Evolutionary conservation across 53 echinoderm and acorn worm species (phyloP), one percentile per base, ranked within the genome.

Genomic region (Holothuria scabra): DNA sequence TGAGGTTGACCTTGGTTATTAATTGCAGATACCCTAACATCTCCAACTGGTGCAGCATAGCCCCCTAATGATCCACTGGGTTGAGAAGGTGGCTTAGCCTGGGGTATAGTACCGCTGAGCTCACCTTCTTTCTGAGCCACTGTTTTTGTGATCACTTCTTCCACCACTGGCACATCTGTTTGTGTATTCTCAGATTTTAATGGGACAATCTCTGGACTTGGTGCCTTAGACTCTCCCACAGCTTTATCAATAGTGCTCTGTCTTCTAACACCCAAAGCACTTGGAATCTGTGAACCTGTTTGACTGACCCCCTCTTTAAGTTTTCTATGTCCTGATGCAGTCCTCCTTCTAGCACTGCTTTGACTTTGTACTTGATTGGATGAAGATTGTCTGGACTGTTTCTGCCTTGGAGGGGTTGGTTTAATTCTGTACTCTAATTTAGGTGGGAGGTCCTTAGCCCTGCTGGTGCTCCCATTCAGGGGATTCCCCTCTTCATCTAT

Each of bases 351-450:
- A 18, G 26, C 30, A 64, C 71, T 38, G 82, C 74, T 62, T 91
- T 87, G 29, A 84, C 28, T 5, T 24, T 23, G 57, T 72, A 79
- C 48, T 78, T 69, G 46, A 80, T 82, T 13, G 49, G 57, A 26
- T 69, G 91, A 21, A 79, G 38, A 22, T 25, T 2, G 8, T 23
- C 32, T 18, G 11, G 79, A 79, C 71, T 56, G 86, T 67, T 75
- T 66, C 22, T 92, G 81, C 60, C 86, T 90, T 12, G 96, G 91
- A 59, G 96, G 96, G 19, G 86, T 83, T 35, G 93, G 96, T 48
- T 96, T 96, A 20, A 93, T 95, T 46, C 89, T 88, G 59, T 90
- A 93, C 81, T 88, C 80, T 58, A 90, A 74, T 59, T 84, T 95
- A 23, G 87, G 75, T 35, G 85, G 76, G 12, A 81, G 61, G 37